phyloP scores from a whole-genome alignment of 2,888 invertebrate genomes.

The Nebria brevicollis region DNA sequence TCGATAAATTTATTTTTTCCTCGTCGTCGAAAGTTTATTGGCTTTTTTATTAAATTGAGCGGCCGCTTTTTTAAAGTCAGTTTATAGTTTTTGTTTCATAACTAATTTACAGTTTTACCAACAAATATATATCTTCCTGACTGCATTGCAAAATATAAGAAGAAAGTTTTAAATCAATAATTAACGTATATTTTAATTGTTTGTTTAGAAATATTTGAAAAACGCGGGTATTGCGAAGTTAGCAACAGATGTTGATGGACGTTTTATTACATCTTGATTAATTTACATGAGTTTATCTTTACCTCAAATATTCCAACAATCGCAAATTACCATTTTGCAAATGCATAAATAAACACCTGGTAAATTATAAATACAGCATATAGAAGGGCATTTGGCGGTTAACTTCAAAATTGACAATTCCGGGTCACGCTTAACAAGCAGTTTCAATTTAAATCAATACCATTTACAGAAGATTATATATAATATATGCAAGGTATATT shows the following conservation, averaged over 20 bases:
- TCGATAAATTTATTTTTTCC: neutral
- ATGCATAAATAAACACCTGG: conserved; percentile 4
- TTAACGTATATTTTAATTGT: too few relatives aligned
- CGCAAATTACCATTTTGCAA: neutral
- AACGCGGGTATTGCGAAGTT: too few relatives aligned
- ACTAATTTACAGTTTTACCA: neutral
- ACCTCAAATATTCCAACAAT: neutral
- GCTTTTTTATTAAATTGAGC: neutral
- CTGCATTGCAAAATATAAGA: too few relatives aligned
- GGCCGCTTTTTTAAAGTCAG: neutral
- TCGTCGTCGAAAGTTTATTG: neutral
- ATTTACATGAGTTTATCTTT: too few relatives aligned
- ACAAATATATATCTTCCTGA: too few relatives aligned
- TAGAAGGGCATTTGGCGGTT: neutral
- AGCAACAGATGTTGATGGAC: too few relatives aligned
- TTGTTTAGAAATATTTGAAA: too few relatives aligned
- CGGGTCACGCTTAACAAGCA: neutral
- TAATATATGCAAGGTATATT: neutral
- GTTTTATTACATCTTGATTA: too few relatives aligned
- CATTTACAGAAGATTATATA: neutral
- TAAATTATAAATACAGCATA: conserved; percentile 4
- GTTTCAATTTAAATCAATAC: neutral
- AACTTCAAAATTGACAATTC: neutral
- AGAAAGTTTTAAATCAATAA: too few relatives aligned
- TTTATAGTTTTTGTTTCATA: neutral